Base-by-base conservation (phyloP, 37 sponge, comb jelly and placozoan species). In the Chondrilla cf. caribensis region DNA sequence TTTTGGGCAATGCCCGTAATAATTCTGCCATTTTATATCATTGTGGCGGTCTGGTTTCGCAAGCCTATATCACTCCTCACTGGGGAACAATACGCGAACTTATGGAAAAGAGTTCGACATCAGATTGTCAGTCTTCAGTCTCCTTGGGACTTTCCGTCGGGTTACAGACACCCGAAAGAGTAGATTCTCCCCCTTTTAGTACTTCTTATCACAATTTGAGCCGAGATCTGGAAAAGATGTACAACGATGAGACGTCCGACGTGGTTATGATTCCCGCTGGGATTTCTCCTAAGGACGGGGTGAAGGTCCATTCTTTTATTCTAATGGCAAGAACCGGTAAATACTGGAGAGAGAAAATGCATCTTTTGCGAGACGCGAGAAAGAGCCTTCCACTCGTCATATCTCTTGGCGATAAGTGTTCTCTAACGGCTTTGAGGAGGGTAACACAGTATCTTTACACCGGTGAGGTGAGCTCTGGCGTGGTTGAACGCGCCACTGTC, bases 361-460 rank as follows among this genome's bases (percentile, higher is more conserved):
- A 59, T 32, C 7, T 70, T 7, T 7, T 36, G 8, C 37, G 37
- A 6, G 21, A 32, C 19, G 38, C 29, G 21, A 17, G 37, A 18
- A 32, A 70, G 38, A 17, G 21, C 3, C 35, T 17, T 37, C 71
- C 71, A 19, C 40, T 37, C 18, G 39, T 37, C 7, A 18, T 70
- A 19, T 3, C 40, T 36, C 5, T 70, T 70, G 9, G 39, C 18
- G 60, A 36, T 22, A 67, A 72, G 54, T 57, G 31, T 51, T 60
- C 47, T 24, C 70, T 60, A 11, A 42, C 33, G 2, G 58, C 76
- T 6, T 86, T 90, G 31, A 67, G 73, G 36, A 43, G 38, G 17
- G 89, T 88, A 4, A 59, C 87, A 19, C 55, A 62, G 19, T 94
- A 87, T 68, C 76, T 94, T 6, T 94, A 94, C 89, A 94, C 89